Conservation (phyloP, 2,113 vertebrate species). For the Phrynosoma blainvillii region DNA sequence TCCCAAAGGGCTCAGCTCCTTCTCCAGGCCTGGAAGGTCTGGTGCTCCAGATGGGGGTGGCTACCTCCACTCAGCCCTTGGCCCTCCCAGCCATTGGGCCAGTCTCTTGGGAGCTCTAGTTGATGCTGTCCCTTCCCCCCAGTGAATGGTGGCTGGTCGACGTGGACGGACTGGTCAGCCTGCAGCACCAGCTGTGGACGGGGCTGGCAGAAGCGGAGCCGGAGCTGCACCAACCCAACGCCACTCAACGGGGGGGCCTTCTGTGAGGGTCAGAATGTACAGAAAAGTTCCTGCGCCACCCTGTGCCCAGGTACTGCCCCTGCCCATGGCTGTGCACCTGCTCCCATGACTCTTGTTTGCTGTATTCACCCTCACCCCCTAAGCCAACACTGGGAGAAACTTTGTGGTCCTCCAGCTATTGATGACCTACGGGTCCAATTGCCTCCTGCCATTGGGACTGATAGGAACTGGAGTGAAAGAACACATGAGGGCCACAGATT, state of each 20-base stretch:
- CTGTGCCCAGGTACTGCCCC: slow-evolving; percentile 91
- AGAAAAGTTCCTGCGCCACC: slow-evolving; percentile 98
- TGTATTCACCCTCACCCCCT: neutral
- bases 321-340: neutral
- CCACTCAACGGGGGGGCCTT: slow-evolving; percentile 97
- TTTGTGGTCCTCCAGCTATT: neutral
- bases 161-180: slow-evolving; percentile 97
- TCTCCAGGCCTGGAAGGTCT: neutral
- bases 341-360: slow-evolving; percentile 46
- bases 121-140: slow-evolving; percentile 74
- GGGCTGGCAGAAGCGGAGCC: slow-evolving; percentile 99
- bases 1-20: accelerated
- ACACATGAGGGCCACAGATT: neutral
- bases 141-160: slow-evolving; percentile 98
- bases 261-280: slow-evolving; percentile 98
- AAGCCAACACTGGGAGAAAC: neutral
- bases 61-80: neutral
- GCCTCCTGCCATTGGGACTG: neutral
- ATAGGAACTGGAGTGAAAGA: neutral
- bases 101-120: slow-evolving; percentile 47
- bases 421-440: neutral
- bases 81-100: slow-evolving; percentile 20
- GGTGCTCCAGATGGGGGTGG: neutral
- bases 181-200: slow-evolving; percentile 97
- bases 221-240: slow-evolving; percentile 97